Evolutionary conservation across 2,113 vertebrate species (phyloP).

Genomic region (Phaethon lepturus): DNA sequence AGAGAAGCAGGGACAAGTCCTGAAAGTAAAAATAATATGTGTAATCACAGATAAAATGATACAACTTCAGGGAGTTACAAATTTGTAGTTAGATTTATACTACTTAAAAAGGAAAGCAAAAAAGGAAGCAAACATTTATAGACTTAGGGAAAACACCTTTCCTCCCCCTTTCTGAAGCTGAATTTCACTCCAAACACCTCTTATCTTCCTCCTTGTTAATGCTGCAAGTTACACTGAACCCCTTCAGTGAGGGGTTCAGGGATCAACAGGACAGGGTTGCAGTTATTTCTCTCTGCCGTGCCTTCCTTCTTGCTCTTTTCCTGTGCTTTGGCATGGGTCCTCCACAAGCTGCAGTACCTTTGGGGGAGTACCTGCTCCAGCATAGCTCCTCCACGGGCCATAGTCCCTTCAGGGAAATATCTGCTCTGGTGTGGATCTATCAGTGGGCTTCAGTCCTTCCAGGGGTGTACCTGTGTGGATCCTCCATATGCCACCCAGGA

Average conservation of each 20-base stretch:
- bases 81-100: not conserved
- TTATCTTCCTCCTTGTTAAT: not conserved
- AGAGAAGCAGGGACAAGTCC: not conserved
- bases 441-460: not conserved
- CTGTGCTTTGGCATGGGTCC: not conserved
- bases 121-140: not conserved
- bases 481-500: not conserved
- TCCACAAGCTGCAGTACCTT: not conserved
- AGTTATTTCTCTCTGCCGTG: not conserved
- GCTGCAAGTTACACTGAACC: not conserved
- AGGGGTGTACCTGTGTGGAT: not conserved
- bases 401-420: not conserved
- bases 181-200: not conserved
- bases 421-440: not conserved
- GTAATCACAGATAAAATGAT: not conserved
- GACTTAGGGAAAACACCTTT: not conserved
- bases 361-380: too few relatives aligned
- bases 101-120: not conserved
- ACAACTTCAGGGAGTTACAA: not conserved
- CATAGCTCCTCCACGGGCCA: not conserved
- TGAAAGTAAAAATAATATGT: not conserved
- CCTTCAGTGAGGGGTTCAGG: not conserved
- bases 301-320: not conserved
- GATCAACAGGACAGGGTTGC: not conserved
- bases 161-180: not conserved